Conservation (phyloP, 1,140 invertebrate genomes). For the Brachionus asplanchnoidis region DNA sequence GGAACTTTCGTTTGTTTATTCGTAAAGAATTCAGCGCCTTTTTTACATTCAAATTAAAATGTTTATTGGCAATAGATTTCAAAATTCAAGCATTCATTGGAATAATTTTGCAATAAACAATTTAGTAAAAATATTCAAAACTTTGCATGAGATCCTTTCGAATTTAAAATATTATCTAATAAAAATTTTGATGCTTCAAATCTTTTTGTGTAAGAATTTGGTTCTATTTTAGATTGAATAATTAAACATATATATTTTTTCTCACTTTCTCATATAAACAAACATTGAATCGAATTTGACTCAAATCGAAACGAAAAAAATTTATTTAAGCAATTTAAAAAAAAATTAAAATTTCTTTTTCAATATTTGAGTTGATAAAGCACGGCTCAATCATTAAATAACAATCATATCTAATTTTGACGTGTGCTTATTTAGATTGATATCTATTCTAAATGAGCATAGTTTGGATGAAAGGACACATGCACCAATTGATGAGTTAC, state of each 20-base stretch:
- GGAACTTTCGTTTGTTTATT: background rate
- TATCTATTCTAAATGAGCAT: slow-evolving; percentile 11
- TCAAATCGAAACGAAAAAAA: slow-evolving; percentile 4
- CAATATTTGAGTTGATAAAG: background rate
- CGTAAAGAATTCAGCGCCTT: background rate
- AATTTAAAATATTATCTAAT: slow-evolving; percentile 19
- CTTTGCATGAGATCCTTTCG: background rate
- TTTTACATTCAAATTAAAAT: background rate
- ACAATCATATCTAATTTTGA: slow-evolving; percentile 1
- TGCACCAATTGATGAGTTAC: slow-evolving; percentile 8
- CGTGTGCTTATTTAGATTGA: background rate
- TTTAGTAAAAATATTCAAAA: slow-evolving; percentile 14
- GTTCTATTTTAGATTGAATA: background rate
- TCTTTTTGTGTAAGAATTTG: background rate
- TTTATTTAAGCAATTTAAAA: slow-evolving; percentile 10
- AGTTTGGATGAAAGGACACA: slow-evolving; percentile 10
- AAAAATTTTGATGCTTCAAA: slow-evolving; percentile 3
- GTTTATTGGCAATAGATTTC: background rate
- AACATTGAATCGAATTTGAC: slow-evolving; percentile 24
- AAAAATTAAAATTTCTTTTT: background rate
- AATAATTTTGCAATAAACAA: background rate
- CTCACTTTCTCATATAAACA: background rate
- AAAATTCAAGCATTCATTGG: background rate
- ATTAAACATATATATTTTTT: background rate
- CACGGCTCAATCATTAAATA: background rate